phyloP scores from a whole-genome alignment of 2,888 invertebrate species.

The Sepiola atlantica region DNA sequence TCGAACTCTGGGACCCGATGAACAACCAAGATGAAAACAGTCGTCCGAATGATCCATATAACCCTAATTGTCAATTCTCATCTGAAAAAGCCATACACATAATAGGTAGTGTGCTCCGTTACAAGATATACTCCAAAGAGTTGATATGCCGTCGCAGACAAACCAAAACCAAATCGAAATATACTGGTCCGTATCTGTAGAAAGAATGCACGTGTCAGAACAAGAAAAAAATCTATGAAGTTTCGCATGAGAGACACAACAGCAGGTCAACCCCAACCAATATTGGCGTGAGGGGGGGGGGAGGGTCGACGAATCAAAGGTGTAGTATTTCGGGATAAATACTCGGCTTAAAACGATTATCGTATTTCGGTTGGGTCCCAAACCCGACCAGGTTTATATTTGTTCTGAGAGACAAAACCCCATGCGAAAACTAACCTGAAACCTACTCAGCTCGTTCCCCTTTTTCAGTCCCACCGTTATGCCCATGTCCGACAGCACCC shows the following conservation, averaged over 20 bases:
- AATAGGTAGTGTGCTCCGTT: too few species aligned
- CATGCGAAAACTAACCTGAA: not conserved
- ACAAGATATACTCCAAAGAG: too few species aligned
- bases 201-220: not conserved
- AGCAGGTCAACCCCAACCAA: not conserved
- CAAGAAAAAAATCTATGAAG: not conserved
- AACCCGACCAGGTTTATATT: not conserved
- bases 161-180: too few species aligned
- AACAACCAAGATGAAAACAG: too few species aligned
- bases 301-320: not conserved
- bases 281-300: not conserved
- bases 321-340: not conserved
- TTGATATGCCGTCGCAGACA: too few species aligned
- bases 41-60: too few species aligned
- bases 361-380: not conserved
- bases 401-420: not conserved
- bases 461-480: not conserved
- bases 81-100: too few species aligned
- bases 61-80: too few species aligned
- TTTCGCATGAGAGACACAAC: not conserved
- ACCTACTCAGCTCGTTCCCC: not conserved
- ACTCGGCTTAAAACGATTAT: conserved; percentile 1
- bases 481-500: too few species aligned
- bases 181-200: too few species aligned
- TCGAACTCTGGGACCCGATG: too few species aligned